Conservation (phyloP, 2,113 vertebrate genomes). For the Oenanthe melanoleuca region DNA sequence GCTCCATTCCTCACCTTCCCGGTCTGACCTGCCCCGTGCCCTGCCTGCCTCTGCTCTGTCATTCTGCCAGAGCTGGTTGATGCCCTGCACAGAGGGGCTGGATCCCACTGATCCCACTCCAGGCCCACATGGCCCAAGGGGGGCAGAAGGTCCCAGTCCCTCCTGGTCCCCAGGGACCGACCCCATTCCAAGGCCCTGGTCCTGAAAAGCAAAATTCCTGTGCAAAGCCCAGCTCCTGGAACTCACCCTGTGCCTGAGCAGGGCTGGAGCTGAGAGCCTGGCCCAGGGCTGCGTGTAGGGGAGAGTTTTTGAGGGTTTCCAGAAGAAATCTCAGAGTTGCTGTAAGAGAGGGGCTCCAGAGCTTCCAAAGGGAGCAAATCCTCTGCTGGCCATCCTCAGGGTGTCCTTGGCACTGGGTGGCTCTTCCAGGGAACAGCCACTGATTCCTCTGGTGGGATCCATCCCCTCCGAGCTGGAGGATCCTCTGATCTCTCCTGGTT, state of each 20-base stretch:
- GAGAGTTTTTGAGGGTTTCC: background rate
- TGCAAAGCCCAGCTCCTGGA: background rate
- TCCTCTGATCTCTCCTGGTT: background rate
- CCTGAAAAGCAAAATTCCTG: background rate
- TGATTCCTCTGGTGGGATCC: background rate
- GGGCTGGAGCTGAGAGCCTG: background rate
- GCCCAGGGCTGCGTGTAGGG: background rate
- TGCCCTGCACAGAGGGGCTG: background rate
- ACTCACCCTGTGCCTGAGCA: background rate
- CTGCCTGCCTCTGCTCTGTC: rapidly evolving
- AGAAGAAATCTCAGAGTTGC: background rate
- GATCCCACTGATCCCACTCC: background rate
- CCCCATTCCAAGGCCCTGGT: background rate
- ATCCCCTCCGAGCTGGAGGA: background rate
- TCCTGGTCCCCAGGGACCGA: background rate
- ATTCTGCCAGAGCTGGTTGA: rapidly evolving
- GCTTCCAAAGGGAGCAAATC: background rate
- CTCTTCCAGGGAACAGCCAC: background rate
- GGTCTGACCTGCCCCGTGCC: rapidly evolving
- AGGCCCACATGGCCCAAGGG: background rate
- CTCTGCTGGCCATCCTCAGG: background rate
- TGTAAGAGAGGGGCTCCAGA: background rate
- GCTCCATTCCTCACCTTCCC: background rate
- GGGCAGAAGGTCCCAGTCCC: background rate
- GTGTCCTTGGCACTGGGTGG: background rate